Percentiles rank a stretch among this genome's conserved stretches.
Evolutionary conservation across 2,888 invertebrate species (phyloP).

Genomic region (Stenchaetothrips biformis): DNA sequence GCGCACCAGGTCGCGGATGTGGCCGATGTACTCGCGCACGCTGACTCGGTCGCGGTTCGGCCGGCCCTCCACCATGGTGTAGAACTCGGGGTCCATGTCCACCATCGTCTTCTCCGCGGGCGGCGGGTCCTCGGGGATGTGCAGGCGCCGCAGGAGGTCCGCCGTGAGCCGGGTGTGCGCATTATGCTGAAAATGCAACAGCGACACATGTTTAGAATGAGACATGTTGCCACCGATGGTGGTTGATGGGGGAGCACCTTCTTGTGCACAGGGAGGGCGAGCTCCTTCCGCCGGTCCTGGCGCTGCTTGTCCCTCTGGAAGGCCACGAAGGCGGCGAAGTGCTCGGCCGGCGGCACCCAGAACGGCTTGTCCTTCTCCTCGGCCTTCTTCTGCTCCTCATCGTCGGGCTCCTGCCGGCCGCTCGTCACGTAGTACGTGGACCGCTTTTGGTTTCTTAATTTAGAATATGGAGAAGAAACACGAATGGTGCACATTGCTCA

Average conservation of each 20-base stretch:
- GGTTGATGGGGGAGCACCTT: background rate
- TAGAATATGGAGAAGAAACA: background rate
- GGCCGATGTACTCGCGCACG: constrained; percentile 54
- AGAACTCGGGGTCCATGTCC: constrained; percentile 62
- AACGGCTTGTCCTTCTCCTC: constrained; percentile 40
- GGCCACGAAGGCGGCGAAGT: constrained; percentile 3
- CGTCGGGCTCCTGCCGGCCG: constrained; percentile 36
- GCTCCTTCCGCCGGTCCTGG: background rate
- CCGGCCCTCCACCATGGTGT: constrained; percentile 57
- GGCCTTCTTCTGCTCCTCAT: constrained; percentile 42
- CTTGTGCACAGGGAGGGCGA: background rate
- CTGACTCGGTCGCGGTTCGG: constrained; percentile 56
- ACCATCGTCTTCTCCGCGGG: constrained; percentile 56
- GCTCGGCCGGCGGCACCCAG: background rate
- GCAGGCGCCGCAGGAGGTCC: constrained; percentile 31
- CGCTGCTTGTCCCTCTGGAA: constrained; percentile 15
- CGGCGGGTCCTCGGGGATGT: constrained; percentile 46
- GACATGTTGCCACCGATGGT: background rate
- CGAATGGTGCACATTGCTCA: background rate
- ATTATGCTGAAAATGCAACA: background rate
- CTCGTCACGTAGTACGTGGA: constrained; percentile 42
- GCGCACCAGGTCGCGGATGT: constrained; percentile 52
- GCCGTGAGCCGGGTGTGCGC: constrained; percentile 28
- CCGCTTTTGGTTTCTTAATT: constrained; percentile 33
- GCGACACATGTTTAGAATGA: background rate